Percentiles rank a stretch among this genome's conserved stretches.
These are phyloP conservation scores for Catocala fraxini DNA, from an alignment of 2,888 invertebrate genomes.

Conservation along the genomic window DNA sequence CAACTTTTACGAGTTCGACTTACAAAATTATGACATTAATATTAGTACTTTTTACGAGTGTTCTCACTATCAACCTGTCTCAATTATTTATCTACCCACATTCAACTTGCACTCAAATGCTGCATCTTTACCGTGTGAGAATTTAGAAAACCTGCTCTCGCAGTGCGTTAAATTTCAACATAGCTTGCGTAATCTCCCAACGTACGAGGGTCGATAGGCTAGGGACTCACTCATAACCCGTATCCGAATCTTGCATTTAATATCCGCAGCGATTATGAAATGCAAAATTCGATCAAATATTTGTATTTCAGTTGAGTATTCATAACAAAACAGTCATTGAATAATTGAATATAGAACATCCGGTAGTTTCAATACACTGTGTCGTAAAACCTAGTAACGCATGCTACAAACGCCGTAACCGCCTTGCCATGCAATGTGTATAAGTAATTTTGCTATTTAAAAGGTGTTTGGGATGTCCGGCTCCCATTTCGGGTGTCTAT, in stretches of 20 bases:
- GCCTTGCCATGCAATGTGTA: slow-evolving; percentile 28
- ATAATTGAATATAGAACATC: slow-evolving; percentile 3
- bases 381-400: background rate
- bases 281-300: background rate
- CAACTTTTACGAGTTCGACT: slow-evolving; percentile 3
- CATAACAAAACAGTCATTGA: background rate
- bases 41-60: slow-evolving; percentile 12
- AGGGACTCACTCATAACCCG: slow-evolving; percentile 37
- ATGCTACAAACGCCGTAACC: slow-evolving; percentile 7
- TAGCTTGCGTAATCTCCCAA: slow-evolving; percentile 50
- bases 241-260: no score
- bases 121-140: slow-evolving; percentile 57
- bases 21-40: slow-evolving; percentile 15
- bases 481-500: slow-evolving; percentile 35
- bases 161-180: slow-evolving; percentile 56
- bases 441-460: slow-evolving; percentile 36
- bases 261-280: slow-evolving; percentile 2
- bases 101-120: slow-evolving; percentile 44
- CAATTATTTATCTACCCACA: slow-evolving; percentile 23
- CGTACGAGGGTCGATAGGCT: slow-evolving; percentile 37
- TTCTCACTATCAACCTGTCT: slow-evolving; percentile 21
- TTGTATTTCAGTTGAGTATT: background rate
- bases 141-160: slow-evolving; percentile 59
- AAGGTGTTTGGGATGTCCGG: slow-evolving; percentile 50
- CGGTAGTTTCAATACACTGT: slow-evolving; percentile 1